These are phyloP conservation scores for Anser cygnoides DNA, from an alignment of 2,113 vertebrate genomes.

Conservation along the genomic window DNA sequence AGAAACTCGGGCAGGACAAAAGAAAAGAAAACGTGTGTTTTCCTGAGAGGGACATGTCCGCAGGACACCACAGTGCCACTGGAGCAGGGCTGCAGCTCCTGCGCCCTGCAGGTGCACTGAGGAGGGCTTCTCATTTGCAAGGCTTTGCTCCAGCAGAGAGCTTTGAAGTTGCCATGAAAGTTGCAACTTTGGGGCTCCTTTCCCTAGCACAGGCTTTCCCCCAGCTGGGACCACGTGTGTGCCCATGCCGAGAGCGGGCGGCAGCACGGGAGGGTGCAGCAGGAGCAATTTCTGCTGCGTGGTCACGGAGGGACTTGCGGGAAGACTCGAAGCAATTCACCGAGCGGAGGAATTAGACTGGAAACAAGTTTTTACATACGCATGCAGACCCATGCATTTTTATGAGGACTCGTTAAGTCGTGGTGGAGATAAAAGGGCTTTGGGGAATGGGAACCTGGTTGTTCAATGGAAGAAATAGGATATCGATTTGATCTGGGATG, in stretches of 20 bases:
- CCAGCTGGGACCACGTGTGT: background rate
- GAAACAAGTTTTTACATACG: background rate
- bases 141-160: background rate
- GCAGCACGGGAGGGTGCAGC: background rate
- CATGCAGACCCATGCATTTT: background rate
- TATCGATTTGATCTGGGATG: background rate
- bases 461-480: background rate
- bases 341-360: background rate
- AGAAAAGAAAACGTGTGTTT: background rate
- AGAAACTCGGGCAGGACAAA: background rate
- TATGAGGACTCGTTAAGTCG: background rate
- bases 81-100: background rate
- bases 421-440: background rate
- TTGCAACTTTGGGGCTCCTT: background rate
- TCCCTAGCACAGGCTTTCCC: background rate
- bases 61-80: background rate
- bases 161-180: background rate
- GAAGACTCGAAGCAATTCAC: background rate
- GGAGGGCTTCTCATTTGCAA: background rate
- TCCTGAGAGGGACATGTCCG: fast-evolving
- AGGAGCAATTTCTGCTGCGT: background rate
- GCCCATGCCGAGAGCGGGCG: fast-evolving
- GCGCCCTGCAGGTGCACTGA: background rate
- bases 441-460: background rate
- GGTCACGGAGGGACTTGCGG: background rate